phyloP scores from a whole-genome alignment of 2,797 vertebrate genomes.

The Harpagifer antarcticus region DNA sequence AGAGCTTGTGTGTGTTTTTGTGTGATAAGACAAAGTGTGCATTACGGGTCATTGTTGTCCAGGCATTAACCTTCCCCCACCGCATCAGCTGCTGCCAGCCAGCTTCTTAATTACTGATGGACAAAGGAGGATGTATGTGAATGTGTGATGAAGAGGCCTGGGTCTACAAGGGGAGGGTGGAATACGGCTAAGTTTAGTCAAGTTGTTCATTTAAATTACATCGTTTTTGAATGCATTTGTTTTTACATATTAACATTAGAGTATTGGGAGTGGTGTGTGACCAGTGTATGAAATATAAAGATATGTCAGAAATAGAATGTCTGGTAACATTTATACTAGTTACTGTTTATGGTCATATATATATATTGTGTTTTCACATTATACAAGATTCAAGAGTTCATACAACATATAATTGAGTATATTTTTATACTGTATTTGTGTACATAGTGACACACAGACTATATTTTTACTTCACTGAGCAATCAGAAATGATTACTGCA shows the following conservation, averaged over 20 bases:
- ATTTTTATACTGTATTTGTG: neutral
- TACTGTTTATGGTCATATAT: neutral
- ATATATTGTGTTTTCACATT: neutral
- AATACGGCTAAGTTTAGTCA: neutral
- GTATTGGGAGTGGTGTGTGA: neutral
- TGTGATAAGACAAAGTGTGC: conserved; percentile 73
- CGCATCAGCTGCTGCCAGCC: conserved; percentile 52
- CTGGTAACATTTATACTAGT: neutral
- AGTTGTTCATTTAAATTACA: neutral
- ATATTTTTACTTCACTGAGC: conserved; percentile 18
- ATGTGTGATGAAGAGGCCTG: conserved; percentile 8
- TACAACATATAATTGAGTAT: neutral
- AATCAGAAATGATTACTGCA: conserved; percentile 43
- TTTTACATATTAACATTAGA: neutral
- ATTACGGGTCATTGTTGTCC: conserved; percentile 62
- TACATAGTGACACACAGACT: conserved; percentile 24
- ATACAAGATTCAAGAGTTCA: neutral
- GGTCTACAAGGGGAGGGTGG: neutral
- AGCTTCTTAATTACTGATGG: conserved; percentile 44
- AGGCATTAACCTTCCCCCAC: conserved; percentile 42
- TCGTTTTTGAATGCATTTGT: neutral
- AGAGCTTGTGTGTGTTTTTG: conserved; percentile 58
- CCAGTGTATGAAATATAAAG: neutral
- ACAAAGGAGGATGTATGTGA: conserved; percentile 48
- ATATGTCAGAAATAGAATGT: neutral